These are phyloP conservation scores for Opisthograptis luteolata DNA, from an alignment of 2,888 invertebrate genomes.

Conservation along the genomic window DNA sequence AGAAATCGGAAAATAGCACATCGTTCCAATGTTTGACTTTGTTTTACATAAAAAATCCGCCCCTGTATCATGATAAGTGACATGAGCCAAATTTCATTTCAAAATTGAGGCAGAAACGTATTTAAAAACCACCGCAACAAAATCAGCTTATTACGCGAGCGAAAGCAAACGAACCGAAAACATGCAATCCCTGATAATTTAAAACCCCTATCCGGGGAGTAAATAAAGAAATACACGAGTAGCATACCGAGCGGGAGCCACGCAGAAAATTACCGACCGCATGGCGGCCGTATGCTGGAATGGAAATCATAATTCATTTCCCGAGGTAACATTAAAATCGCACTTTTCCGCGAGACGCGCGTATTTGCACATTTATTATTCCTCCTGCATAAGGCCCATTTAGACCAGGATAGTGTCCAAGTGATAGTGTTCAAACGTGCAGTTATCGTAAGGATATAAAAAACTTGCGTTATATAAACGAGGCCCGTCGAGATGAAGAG, in stretches of 20 bases:
- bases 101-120: not conserved
- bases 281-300: slow-evolving; percentile 14
- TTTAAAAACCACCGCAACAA: not conserved
- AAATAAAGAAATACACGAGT: slow-evolving; percentile 15
- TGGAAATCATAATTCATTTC: slow-evolving; percentile 35
- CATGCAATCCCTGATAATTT: slow-evolving; percentile 7
- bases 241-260: slow-evolving; percentile 12
- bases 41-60: too few species aligned
- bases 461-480: too few species aligned
- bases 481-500: too few species aligned
- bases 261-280: slow-evolving; percentile 19
- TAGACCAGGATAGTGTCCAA: too few species aligned
- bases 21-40: too few species aligned
- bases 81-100: too few species aligned
- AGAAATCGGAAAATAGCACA: too few species aligned
- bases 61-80: too few species aligned
- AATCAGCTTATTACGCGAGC: slow-evolving; percentile 2
- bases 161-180: slow-evolving; percentile 11
- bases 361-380: not conserved
- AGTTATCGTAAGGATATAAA: too few species aligned
- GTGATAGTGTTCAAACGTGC: too few species aligned
- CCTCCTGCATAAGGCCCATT: slow-evolving; percentile 3
- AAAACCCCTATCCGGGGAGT: slow-evolving; percentile 11
- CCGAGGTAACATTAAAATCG: slow-evolving; percentile 28
- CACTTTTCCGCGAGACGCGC: slow-evolving; percentile 21